Conservation (phyloP, 2,888 invertebrate genomes). For the Chymomyza caudatula region DNA sequence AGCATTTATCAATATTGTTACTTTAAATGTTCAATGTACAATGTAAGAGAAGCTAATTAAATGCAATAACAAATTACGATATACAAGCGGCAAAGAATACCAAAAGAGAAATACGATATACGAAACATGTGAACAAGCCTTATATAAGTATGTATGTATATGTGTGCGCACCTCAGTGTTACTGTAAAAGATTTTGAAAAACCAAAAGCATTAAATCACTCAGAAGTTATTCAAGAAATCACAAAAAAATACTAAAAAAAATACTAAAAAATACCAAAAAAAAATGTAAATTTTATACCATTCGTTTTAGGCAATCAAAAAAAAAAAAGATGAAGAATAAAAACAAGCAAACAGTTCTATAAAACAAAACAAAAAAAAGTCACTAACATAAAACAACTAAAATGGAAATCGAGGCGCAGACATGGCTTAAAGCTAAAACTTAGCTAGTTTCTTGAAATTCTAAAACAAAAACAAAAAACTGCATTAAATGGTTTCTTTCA, state of each 20-base stretch:
- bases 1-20: neutral
- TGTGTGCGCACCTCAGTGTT: conserved; percentile 5
- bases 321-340: conserved; percentile 1
- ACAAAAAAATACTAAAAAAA: conserved; percentile 5
- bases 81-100: neutral
- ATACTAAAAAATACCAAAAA: neutral
- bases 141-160: conserved; percentile 9
- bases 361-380: neutral
- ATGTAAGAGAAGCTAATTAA: neutral
- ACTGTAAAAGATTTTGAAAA: conserved; percentile 1
- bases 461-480: neutral
- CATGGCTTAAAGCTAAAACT: no score
- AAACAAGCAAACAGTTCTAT: conserved; percentile 1
- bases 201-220: conserved; percentile 2
- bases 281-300: neutral
- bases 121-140: neutral
- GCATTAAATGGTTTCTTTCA: no score
- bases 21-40: conserved; percentile 4
- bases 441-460: no score
- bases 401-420: neutral
- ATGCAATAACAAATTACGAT: neutral
- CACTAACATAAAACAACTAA: neutral
- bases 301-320: conserved; percentile 23
- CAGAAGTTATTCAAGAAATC: neutral
- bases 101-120: conserved; percentile 11